Percentiles rank a stretch among this genome's conserved stretches.
phyloP scores from a whole-genome alignment of 1,140 invertebrate species.

The Macrobrachium nipponense region DNA sequence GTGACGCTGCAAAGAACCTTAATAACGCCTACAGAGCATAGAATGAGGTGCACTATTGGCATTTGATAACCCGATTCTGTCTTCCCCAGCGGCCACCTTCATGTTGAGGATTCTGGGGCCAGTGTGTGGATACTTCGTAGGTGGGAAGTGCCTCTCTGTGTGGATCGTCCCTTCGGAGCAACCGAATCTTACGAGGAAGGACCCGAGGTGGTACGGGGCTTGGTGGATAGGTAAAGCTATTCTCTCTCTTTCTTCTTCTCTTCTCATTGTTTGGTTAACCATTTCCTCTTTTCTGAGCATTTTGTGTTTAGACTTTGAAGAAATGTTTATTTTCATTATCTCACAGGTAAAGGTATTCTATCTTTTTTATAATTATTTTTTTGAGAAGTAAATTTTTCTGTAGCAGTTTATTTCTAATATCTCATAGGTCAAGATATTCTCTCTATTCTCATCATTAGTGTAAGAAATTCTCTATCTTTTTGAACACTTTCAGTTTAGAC shows the following conservation, averaged over 20 bases:
- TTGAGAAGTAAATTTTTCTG: no score
- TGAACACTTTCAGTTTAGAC: no score
- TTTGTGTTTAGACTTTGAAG: neutral
- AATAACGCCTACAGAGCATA: neutral
- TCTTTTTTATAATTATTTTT: no score
- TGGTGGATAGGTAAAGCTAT: constrained; percentile 66
- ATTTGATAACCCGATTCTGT: neutral
- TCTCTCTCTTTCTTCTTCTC: no score
- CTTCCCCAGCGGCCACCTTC: neutral
- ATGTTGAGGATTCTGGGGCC: constrained; percentile 52
- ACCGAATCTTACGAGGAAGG: constrained; percentile 61
- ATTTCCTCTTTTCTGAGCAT: neutral
- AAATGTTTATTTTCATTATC: neutral
- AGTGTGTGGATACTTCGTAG: constrained; percentile 44
- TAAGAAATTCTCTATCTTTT: no score
- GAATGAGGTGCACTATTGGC: neutral
- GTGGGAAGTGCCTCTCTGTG: constrained; percentile 38
- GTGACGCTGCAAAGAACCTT: no score
- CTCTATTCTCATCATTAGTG: neutral
- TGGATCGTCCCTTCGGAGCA: constrained; percentile 32
- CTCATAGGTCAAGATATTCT: no score
- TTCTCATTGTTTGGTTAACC: neutral
- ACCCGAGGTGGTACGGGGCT: constrained; percentile 68
- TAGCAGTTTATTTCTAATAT: no score
- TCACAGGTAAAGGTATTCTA: constrained; percentile 57